A percentile compares a stretch with the other conserved stretches of the same genome.
These are phyloP conservation scores for Psammodynastes pulverulentus DNA, from an alignment of 2,113 vertebrate species.

Conservation along the genomic window DNA sequence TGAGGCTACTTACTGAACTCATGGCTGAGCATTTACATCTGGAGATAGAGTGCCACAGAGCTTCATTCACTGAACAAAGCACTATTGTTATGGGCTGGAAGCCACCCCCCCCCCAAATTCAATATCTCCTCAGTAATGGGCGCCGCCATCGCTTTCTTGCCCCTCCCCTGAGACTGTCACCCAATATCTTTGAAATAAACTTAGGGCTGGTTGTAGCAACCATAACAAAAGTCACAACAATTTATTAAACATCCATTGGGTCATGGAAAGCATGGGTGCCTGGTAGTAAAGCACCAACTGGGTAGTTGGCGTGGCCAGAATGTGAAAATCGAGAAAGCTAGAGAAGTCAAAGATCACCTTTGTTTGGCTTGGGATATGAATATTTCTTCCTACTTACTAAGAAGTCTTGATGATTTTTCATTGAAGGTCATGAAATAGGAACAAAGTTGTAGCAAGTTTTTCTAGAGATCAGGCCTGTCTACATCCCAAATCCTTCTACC, in stretches of 20 bases:
- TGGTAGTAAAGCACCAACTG: not conserved
- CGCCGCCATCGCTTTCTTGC: not conserved
- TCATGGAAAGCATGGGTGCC: not conserved
- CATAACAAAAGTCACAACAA: not conserved
- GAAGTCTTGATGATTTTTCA: not conserved
- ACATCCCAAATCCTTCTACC: constrained; percentile 43
- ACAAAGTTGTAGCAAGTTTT: constrained; percentile 36
- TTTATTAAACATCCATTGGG: not conserved
- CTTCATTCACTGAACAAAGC: not conserved
- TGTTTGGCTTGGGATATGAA: not conserved
- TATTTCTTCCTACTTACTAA: not conserved
- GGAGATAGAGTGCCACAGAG: not conserved
- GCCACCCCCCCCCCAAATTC: no score
- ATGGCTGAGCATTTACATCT: not conserved
- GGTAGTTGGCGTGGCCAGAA: not conserved
- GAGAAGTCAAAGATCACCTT: not conserved
- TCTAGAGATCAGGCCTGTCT: not conserved
- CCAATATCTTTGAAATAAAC: not conserved
- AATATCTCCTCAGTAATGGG: not conserved
- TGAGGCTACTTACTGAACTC: not conserved
- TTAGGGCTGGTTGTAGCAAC: not conserved
- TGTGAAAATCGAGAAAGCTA: not conserved
- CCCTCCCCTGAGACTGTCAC: not conserved
- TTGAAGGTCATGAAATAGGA: constrained; percentile 1
- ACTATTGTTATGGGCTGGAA: not conserved